Evolutionary conservation across 2,888 invertebrate species (phyloP), one percentile per base, ranked within the genome.

Genomic region (Crepidodera aurea): DNA sequence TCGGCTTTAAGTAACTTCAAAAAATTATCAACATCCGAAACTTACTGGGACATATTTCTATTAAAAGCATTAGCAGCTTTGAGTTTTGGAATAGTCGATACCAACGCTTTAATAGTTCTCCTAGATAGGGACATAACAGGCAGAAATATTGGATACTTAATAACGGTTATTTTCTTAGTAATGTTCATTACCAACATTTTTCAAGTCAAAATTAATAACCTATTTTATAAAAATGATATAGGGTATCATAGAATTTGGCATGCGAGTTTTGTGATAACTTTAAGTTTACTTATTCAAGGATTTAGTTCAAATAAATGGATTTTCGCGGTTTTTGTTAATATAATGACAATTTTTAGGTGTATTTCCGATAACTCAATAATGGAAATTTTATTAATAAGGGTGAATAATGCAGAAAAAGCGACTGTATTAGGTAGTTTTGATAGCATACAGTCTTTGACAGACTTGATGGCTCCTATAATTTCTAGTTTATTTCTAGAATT

Each of bases 371-470:
- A 34, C 3, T 25, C 60, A 8, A 10, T 15, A 10, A 54, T 48
- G 54, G 60, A 60, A 15, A 19, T 54, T 3, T 48, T 60, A 19
- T n/a, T 60, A 18, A 37, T 29, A 12, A 44, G 29, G n/a, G 44
- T 60, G 8, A 44, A 42, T n/a, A 1, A 13, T 27, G 19, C 46
- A 7, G 60, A 60, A 16, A 60, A 54, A 34, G 46, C 46, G 5
- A 51, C 46, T 1, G 46, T 54, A 13, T 39, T 46, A 10, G 48
- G 48, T n/a, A 25, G 53, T 19, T 60, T 60, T 13, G 60, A 46
- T 4, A 54, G 60, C 37, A 39, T 60, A n/a, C 13, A 48, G 12
- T 53, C 53, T 18, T 27, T 60, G n/a, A 27, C 60, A n/a, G 60
- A 60, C 10, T 16, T 60, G 5, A n/a, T 54, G n/a, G 53, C 29